Base-by-base conservation (phyloP, 1,140 invertebrate species). In the Zaprionus tsacasi region DNA sequence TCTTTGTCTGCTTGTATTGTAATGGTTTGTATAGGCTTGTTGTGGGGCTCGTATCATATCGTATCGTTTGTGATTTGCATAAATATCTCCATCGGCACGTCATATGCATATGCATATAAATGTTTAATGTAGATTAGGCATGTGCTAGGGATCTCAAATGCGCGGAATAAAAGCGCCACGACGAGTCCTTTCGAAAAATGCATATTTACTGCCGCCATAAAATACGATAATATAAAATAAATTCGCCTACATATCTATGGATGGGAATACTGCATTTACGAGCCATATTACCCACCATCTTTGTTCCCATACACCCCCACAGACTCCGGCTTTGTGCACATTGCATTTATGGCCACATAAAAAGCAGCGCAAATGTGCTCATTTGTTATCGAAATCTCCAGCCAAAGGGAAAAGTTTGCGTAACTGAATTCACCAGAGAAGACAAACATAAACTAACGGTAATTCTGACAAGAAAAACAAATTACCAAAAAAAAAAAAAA, bases 161-260 rank as follows among this genome's bases (percentile, higher is more conserved):
- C 17, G 48, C 36, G 15, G 58, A 25, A 66, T 72, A 35, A 66
- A 21, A 43, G n/a, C 17, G 1, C 17, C 15, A 38, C 12, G n/a
- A 40, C 15, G 15, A 35, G n/a, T 38, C 35, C 58, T 55, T 70
- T 21, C 30, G 30, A 38, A 38, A 45, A 52, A 61, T 56, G 48
- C 61, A 75, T 66, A 60, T 78, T 79, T 76, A 79, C 48, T 43
- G 48, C 43, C 2, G 70, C 52, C 59, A 61, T 81, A 78, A 82
- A 82, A 61, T 68, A 48, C 61, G 69, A 79, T 70, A 76, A 69
- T 81, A 70, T 76, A 76, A 81, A 56, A 69, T 65, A 63, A 66
- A 76, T 72, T 70, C 55, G 45, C 43, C 50, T 61, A 54, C 54
- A 69, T 25, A 78, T 65, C 55, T 50, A 40, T 55, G 45, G 45